phyloP scores from a whole-genome alignment of 64 coral and sea anemone species.

The Platygyra sinensis region DNA sequence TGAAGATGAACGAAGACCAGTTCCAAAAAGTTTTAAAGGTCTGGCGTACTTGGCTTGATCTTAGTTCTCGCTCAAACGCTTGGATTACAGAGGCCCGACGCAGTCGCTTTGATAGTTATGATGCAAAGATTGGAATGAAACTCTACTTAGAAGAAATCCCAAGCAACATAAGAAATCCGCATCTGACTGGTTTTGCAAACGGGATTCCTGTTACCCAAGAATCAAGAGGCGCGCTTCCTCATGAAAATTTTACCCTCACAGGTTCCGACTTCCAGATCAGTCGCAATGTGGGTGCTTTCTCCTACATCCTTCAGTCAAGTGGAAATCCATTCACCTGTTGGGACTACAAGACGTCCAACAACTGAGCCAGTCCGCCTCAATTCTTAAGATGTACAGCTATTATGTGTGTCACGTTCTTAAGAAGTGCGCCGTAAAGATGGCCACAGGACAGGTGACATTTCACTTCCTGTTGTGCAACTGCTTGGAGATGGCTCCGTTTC shows the following conservation, averaged over 20 bases:
- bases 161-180: conserved; percentile 39
- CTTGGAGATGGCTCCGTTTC: conserved; percentile 18
- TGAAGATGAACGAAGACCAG: conserved; percentile 17
- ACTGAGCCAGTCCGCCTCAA: not conserved
- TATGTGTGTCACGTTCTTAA: conserved; percentile 43
- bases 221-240: not conserved
- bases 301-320: conserved; percentile 26
- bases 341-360: conserved; percentile 43
- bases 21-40: not conserved
- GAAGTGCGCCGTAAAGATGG: conserved; percentile 23
- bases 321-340: conserved; percentile 30
- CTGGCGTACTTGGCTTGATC: conserved; percentile 36
- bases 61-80: not conserved
- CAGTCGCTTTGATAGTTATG: not conserved
- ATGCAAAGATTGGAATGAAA: not conserved
- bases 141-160: conserved; percentile 51
- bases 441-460: conserved; percentile 16
- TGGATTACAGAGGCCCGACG: conserved; percentile 6
- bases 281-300: not conserved
- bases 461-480: conserved; percentile 51
- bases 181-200: conserved; percentile 49
- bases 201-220: conserved; percentile 25
- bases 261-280: conserved; percentile 18
- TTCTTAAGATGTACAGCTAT: conserved; percentile 45
- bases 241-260: conserved; percentile 47